A percentile compares a stretch with the other conserved stretches of the same genome.
Evolutionary conservation across 2,797 vertebrate species (phyloP).

Genomic region (Dromococcyx pavoninus): DNA sequence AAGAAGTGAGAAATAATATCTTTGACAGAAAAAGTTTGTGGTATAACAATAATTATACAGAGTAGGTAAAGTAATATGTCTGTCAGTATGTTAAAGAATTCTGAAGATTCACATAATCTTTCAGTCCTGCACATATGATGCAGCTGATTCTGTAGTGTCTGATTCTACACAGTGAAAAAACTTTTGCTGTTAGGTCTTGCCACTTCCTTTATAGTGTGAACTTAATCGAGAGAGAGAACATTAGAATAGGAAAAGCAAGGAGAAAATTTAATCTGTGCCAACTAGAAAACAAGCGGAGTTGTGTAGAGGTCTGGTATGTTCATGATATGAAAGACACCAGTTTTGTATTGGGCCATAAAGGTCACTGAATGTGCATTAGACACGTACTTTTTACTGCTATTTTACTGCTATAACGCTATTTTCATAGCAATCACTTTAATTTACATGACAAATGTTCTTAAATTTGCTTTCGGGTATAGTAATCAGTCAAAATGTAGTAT

Average conservation of each 20-base stretch:
- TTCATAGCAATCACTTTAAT: neutral
- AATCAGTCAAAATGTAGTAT: neutral
- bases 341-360: neutral
- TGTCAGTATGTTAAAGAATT: neutral
- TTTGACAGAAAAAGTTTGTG: neutral
- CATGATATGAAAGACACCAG: neutral
- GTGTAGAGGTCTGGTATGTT: neutral
- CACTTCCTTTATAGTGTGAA: neutral
- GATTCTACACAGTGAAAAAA: neutral
- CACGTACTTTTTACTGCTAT: neutral
- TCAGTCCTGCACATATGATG: neutral
- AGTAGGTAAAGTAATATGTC: neutral
- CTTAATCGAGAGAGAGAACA: neutral
- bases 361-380: neutral
- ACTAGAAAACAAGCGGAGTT: neutral
- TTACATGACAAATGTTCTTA: neutral
- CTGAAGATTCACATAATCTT: neutral
- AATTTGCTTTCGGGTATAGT: neutral
- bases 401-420: rapidly evolving
- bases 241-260: neutral
- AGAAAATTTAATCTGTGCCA: neutral
- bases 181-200: neutral
- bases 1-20: neutral
- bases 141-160: neutral
- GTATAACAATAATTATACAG: neutral